Evolutionary conservation across 2,888 invertebrate genomes (phyloP).

Genomic region (Orchesellides sinensis): DNA sequence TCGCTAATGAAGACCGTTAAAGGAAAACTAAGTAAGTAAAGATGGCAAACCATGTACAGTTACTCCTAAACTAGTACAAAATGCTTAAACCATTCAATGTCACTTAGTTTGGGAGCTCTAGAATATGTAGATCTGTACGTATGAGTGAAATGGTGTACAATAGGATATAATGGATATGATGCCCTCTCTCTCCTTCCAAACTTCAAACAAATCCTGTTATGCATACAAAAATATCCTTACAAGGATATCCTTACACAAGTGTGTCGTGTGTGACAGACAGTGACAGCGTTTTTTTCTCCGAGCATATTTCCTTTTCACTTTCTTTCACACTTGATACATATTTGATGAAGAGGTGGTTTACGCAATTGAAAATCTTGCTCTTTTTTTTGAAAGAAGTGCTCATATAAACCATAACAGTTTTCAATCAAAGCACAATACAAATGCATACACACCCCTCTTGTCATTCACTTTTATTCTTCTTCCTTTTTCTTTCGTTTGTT

Average conservation of each 20-base stretch:
- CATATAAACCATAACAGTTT: not conserved
- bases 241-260: no score
- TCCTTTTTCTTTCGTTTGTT: not conserved
- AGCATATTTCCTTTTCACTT: not conserved
- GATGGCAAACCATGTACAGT: no score
- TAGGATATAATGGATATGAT: no score
- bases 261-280: no score
- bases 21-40: not conserved
- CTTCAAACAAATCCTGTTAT: no score
- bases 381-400: not conserved
- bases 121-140: no score
- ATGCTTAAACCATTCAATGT: no score
- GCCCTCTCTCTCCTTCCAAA: no score
- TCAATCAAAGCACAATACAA: slow-evolving; percentile 2
- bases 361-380: not conserved
- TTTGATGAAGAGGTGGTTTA: not conserved
- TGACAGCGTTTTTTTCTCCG: slow-evolving; percentile 9
- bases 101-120: no score
- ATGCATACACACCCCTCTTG: not conserved
- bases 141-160: no score
- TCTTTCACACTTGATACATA: not conserved
- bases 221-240: no score
- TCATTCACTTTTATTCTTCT: not conserved
- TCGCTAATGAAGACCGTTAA: slow-evolving; percentile 20
- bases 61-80: no score